Base-by-base conservation (phyloP, 2,113 vertebrate species). In the Dipodomys spectabilis region DNA sequence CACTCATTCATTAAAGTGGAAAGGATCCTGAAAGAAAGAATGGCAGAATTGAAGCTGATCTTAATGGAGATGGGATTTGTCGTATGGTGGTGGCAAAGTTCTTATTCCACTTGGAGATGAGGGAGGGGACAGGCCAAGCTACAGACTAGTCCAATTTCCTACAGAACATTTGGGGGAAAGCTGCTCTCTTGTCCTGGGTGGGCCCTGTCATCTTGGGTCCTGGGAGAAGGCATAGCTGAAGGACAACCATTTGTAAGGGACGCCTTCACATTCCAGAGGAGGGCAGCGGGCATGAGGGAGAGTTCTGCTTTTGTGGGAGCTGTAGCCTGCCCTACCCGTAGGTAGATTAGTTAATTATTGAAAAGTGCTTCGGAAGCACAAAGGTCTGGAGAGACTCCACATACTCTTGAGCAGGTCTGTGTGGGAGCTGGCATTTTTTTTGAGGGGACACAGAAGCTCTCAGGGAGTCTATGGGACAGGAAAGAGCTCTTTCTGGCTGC, bases 341-440 rank as follows among this genome's bases (percentile, higher is more conserved):
- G 75, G 77, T 28, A 22, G 72, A 94, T 92, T 57, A 90, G 85
- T 95, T 95, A 83, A 93, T 95, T 95, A 95, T 69, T 94, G 81
- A 83, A 91, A 96, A 95, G 93, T 83, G 92, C 89, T 86, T 81
- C 6, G 1, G 84, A 75, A 84, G 92, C 94, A 96, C 82, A 94
- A 86, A 93, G 57, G 32, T 44, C 87, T 93, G 92, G 72, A 83
- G 62, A 32, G 68, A 32, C 15, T 85, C 74, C 83, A 10, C 1
- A 72, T 15, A 82, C 90, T 75, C 5, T 25, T 20, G 86, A 65
- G 57, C 44, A 1, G 79, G 86, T 32, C 75, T 45, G 35, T 13
- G 88, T 93, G 86, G 92, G 88, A 91, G 94, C 72, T 65, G 91
- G 64, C 86, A 16, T 90, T 90, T 94, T 90, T 94, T 90, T 22